Base-by-base conservation (phyloP, 2,113 vertebrate genomes). In the Gallinago media region DNA sequence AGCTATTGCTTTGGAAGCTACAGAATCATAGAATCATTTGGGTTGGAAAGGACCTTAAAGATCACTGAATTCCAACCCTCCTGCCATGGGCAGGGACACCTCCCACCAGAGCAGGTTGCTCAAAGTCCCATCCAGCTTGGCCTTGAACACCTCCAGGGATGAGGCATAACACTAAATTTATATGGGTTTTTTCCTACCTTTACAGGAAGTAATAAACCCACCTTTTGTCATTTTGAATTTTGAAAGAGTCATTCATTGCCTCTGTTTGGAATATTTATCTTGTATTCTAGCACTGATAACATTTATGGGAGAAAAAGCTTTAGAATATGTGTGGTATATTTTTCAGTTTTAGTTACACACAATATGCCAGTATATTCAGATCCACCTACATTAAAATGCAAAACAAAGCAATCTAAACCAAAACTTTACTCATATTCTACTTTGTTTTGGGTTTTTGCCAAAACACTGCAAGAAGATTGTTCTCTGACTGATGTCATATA, bases 401-500 rank as follows among this genome's bases (percentile, higher is more conserved):
- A 82, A 36, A 1, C 38, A 84, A 61, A 71, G 2, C 4, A 65
- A 70, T 78, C 0, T 5, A 55, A 70, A 3, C 1, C 0, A 8
- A 74, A 78, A 32, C 3, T 67, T 72, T 23, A 61, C 3, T 71
- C 13, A 26, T 27, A n/a, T 42, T 38, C 16, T 38, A 11, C 4
- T 59, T 47, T 46, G 1, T 5, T 73, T 56, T 20, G 11, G 5
- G 1, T 7, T 82, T 81, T 85, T 68, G 8, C n/a, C n/a, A n/a
- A n/a, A n/a, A n/a, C n/a, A n/a, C n/a, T n/a, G n/a, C 32, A 17
- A 40, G 8, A 32, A 79, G 55, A 86, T 31, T 81, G 65, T 67
- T 42, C 76, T 23, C 5, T 84, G 91, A 88, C 44, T 87, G 55
- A 73, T 92, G 74, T 16, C 81, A 54, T 22, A 7, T 46, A 29